Evolutionary conservation across 2,888 invertebrate species (phyloP).

Genomic region (Ophion costatus): DNA sequence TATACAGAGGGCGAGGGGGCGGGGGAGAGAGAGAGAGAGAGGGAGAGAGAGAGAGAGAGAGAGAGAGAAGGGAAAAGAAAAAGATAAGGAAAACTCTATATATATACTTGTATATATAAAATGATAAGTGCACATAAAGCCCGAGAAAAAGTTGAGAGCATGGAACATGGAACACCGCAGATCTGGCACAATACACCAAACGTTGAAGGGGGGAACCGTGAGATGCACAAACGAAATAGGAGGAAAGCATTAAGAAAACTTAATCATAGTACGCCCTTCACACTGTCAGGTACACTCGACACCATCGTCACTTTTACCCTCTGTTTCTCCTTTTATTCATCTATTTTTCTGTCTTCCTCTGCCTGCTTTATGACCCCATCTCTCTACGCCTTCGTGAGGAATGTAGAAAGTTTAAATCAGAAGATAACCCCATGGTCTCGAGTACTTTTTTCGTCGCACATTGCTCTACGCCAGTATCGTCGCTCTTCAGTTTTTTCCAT

Average conservation of each 20-base stretch:
- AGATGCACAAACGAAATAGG: neutral
- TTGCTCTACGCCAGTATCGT: conserved; percentile 34
- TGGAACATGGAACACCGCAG: conserved; percentile 47
- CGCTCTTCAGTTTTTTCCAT: conserved; percentile 17
- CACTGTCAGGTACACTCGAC: conserved; percentile 50
- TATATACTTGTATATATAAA: neutral
- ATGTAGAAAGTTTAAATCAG: conserved; percentile 64
- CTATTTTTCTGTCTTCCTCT: conserved; percentile 13
- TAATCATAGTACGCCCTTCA: neutral
- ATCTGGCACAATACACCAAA: conserved; percentile 52
- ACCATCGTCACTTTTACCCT: conserved; percentile 26
- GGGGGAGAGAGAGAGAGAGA: neutral
- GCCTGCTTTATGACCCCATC: too few species aligned
- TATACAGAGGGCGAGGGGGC: conserved; percentile 39
- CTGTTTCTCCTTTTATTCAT: conserved; percentile 14
- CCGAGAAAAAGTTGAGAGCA: conserved; percentile 36
- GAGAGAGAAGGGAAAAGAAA: conserved; percentile 16
- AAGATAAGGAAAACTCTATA: neutral
- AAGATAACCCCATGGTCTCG: conserved; percentile 55
- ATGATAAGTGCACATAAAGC: conserved; percentile 19
- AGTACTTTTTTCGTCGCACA: conserved; percentile 32
- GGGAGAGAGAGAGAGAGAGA: neutral
- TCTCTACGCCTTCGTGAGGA: conserved; percentile 38
- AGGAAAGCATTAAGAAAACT: conserved; percentile 17
- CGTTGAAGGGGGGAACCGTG: conserved; percentile 17